These are phyloP conservation scores for Chrysochloris asiatica DNA, from an alignment of 2,113 vertebrate genomes.

Conservation along the genomic window DNA sequence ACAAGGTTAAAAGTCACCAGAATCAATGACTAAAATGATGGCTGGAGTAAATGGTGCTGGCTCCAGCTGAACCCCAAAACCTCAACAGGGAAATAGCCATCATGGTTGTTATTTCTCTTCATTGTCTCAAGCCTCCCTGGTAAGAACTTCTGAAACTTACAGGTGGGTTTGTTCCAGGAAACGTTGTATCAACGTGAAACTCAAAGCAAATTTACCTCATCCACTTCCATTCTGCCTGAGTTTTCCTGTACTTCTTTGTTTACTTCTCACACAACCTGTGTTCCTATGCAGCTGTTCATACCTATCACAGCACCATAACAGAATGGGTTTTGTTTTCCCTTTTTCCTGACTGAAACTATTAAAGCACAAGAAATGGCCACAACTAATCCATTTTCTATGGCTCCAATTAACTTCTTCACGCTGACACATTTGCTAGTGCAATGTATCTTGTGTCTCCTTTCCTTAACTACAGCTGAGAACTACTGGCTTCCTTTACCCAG, in stretches of 20 bases:
- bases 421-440: background rate
- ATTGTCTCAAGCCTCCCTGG: background rate
- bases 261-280: background rate
- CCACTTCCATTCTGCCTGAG: rapidly evolving
- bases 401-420: conserved; percentile 40
- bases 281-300: background rate
- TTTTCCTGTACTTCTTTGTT: background rate
- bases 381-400: background rate
- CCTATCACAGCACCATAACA: background rate
- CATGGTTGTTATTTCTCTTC: background rate
- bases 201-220: background rate
- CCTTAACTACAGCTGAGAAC: conserved; percentile 16
- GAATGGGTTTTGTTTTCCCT: background rate
- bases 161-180: background rate
- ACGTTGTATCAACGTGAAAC: background rate
- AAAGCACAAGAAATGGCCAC: conserved; percentile 30
- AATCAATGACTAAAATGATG: background rate
- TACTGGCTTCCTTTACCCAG: background rate
- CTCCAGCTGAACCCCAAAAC: background rate
- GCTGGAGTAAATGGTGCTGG: rapidly evolving
- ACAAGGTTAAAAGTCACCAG: background rate
- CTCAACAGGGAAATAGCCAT: background rate
- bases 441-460: background rate
- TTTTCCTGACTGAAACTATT: background rate
- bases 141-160: background rate